These are phyloP conservation scores for Brachypodius melanocephalos DNA, from an alignment of 2,113 vertebrate species.

Conservation along the genomic window DNA sequence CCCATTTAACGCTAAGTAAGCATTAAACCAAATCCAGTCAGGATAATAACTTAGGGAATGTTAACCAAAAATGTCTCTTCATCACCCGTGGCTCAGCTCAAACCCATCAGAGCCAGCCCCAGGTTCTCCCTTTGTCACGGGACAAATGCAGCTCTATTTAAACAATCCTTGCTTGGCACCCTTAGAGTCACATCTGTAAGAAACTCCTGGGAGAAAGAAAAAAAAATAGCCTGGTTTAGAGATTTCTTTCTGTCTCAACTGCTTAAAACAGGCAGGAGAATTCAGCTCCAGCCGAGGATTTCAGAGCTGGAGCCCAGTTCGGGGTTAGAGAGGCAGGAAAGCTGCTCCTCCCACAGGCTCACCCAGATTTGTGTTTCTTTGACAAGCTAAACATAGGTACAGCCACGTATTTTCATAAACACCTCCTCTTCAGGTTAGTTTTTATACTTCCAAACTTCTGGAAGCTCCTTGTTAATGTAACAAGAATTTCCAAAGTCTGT, in stretches of 20 bases:
- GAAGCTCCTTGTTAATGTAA: neutral
- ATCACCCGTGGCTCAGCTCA: neutral
- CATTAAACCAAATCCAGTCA: neutral
- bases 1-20: neutral
- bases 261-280: neutral
- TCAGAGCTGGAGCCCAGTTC: neutral
- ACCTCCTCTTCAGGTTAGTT: neutral
- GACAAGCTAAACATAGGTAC: neutral
- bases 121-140: neutral
- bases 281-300: neutral
- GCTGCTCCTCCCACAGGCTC: neutral
- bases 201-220: neutral
- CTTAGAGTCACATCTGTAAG: neutral
- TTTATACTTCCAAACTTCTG: neutral
- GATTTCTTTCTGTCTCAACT: neutral
- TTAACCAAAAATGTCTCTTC: neutral
- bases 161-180: neutral
- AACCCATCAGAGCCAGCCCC: neutral
- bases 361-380: neutral
- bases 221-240: neutral
- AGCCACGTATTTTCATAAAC: neutral
- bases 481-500: neutral
- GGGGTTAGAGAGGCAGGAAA: neutral
- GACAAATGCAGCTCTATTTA: neutral
- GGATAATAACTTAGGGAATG: neutral